Evolutionary conservation across 2,113 vertebrate species (phyloP).

Genomic region (Gymnobelideus leadbeateri): DNA sequence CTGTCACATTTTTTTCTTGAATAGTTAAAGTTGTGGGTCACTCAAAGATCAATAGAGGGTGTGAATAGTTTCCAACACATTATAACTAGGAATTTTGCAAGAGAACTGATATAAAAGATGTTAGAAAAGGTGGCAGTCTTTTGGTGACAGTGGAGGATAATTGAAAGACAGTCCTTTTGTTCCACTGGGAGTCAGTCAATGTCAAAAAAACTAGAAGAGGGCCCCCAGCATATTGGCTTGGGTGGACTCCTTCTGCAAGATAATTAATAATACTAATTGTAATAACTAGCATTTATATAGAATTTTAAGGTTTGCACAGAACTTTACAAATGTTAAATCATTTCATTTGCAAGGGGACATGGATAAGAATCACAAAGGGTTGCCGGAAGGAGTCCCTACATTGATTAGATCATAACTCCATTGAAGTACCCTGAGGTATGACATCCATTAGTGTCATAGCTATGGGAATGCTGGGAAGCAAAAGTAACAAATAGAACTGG

Average conservation of each 20-base stretch:
- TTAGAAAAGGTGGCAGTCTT: not conserved
- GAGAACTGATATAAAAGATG: not conserved
- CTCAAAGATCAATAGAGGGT: not conserved
- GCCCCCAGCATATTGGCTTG: not conserved
- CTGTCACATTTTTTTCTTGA: not conserved
- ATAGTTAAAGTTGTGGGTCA: not conserved
- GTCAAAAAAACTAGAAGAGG: not conserved
- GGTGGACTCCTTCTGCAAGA: not conserved
- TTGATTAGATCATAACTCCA: not conserved
- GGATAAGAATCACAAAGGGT: not conserved
- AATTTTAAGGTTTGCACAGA: not conserved
- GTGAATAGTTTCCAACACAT: not conserved
- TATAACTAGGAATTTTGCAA: not conserved
- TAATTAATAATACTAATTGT: not conserved
- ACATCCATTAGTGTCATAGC: not conserved
- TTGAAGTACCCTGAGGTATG: not conserved
- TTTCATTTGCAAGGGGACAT: not conserved
- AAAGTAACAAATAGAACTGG: not conserved
- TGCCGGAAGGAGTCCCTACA: not conserved
- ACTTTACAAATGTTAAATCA: not conserved
- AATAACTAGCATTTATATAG: not conserved
- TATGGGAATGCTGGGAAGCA: slow-evolving; percentile 17
- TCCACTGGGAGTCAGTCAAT: not conserved
- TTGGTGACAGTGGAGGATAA: not conserved
- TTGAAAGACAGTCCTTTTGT: not conserved